Percentiles rank a stretch among this genome's conserved stretches.
These are phyloP conservation scores for Diplazon laetatorius DNA, from an alignment of 2,888 invertebrate species.

Conservation along the genomic window DNA sequence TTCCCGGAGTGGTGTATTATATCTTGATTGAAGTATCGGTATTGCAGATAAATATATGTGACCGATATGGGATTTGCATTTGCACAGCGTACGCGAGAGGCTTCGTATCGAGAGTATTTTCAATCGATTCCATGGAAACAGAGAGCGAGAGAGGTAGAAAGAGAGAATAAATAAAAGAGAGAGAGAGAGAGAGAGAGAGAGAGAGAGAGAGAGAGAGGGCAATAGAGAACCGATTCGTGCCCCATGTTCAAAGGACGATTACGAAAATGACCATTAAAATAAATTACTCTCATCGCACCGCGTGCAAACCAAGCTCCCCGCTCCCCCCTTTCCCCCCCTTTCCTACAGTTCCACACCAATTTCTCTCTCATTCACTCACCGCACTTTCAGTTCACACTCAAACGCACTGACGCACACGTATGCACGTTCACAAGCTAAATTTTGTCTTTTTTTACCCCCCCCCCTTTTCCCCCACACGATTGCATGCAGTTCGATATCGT, in stretches of 20 bases:
- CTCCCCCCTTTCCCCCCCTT: conserved; percentile 16
- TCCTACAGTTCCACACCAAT: conserved; percentile 31
- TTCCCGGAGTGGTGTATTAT: neutral
- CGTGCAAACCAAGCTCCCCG: conserved; percentile 3
- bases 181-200: too few species aligned
- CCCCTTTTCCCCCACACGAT: too few species aligned
- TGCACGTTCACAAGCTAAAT: conserved; percentile 4
- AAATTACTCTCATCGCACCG: conserved; percentile 77
- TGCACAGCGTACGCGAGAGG: conserved; percentile 25
- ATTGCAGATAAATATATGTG: conserved; percentile 43
- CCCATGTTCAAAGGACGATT: conserved; percentile 78
- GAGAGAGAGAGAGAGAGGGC: too few species aligned
- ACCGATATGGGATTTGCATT: conserved; percentile 26
- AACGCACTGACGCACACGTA: conserved; percentile 1
- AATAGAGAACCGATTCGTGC: conserved; percentile 60
- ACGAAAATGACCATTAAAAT: conserved; percentile 81
- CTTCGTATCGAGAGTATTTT: conserved; percentile 46
- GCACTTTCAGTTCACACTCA: conserved; percentile 28
- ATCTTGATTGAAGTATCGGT: conserved; percentile 21
- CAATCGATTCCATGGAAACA: conserved; percentile 44
- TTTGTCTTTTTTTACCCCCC: conserved; percentile 40
- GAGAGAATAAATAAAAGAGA: too few species aligned
- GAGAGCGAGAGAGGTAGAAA: too few species aligned
- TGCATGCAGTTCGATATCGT: conserved; percentile 42
- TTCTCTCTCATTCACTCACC: conserved; percentile 34